Evolutionary conservation across 2,888 invertebrate species (phyloP).

Genomic region (Coelinius sp.): DNA sequence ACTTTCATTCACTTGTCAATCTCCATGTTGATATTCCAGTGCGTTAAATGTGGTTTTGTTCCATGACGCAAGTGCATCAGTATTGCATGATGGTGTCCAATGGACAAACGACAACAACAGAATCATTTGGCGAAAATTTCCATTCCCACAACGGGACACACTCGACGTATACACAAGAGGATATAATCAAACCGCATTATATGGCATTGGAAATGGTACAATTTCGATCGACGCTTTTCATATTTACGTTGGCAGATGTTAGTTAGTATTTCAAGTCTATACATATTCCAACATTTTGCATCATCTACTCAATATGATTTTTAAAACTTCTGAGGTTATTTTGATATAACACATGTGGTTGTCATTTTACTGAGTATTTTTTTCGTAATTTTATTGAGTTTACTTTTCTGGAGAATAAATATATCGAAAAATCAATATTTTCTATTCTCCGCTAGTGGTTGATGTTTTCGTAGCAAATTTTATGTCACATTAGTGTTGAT

Average conservation of each 20-base stretch:
- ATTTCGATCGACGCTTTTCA: not conserved
- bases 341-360: not conserved
- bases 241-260: conserved; percentile 5
- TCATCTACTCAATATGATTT: not conserved
- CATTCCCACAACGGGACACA: not conserved
- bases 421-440: not conserved
- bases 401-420: not conserved
- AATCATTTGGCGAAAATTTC: conserved; percentile 21
- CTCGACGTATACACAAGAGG: not conserved
- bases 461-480: not conserved
- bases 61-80: conserved; percentile 6
- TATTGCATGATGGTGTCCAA: not conserved
- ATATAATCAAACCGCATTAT: not conserved
- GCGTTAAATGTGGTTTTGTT: not conserved
- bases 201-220: not conserved
- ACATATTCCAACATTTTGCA: not conserved
- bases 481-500: not conserved
- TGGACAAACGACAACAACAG: conserved; percentile 23
- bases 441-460: no score
- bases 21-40: not conserved
- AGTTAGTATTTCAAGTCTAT: not conserved
- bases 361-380: not conserved
- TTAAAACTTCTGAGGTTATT: not conserved
- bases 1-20: not conserved
- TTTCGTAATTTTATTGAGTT: not conserved